Evolutionary conservation across 2,888 invertebrate genomes (phyloP), one percentile per base, ranked within the genome.

Genomic region (Elgonia sp.): DNA sequence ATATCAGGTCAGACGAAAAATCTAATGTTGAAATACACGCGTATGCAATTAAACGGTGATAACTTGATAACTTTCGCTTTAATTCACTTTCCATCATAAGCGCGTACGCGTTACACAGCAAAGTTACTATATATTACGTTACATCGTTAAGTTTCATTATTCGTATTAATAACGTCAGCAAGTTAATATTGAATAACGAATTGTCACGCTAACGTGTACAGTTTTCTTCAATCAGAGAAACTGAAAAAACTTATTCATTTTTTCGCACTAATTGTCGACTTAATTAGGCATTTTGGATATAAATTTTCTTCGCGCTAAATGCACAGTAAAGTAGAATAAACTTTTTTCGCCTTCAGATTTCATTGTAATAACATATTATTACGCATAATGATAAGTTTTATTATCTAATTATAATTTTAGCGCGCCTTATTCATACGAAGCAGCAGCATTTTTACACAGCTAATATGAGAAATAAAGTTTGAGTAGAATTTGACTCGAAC

Each of bases 61-160:
- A 83, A 75, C 39, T 65, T 60, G 83, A 83, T 83, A 75, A 83
- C 83, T 83, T 83, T 82, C 82, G 75, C 75, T 75, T 83, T 75
- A 75, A 67, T 75, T 75, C 50, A 83, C 83, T 75, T 83, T 83
- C 75, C 55, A 67, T 57, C 53, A 53, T 53, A 70, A 29, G 20
- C 20, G 39, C 12, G 67, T 69, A 42, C 69, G 20, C 14, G 57
- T 40, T 79, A 39, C 57, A 57, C 16, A 39, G 37, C 18, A 65
- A 29, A 67, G 40, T 60, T 20, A 50, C 10, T 21, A 8, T 50
- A 69, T n/a, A n/a, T 67, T 67, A 21, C 67, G 67, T 70, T 70
- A 79, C 57, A 67, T 67, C 67, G 42, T 67, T 53, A 79, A 55
- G 50, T 67, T 79, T 79, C n/a, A 67, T 77, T 77, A 77, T 65